Percentiles rank a stretch among this genome's conserved stretches.
Conservation (phyloP, 2,888 invertebrate genomes). For the Scotopteryx bipunctaria region DNA sequence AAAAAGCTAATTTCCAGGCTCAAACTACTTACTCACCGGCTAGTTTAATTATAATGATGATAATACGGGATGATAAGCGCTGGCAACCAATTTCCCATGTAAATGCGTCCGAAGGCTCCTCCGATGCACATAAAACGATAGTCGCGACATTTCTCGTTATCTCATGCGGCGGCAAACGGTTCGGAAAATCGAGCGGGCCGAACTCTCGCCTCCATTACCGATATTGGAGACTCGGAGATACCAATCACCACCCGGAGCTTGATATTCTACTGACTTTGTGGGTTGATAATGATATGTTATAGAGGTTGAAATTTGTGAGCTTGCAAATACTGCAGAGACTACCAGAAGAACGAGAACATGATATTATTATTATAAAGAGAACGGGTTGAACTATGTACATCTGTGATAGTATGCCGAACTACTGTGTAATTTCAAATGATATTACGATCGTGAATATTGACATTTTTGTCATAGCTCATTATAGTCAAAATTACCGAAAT, state of each 20-base stretch:
- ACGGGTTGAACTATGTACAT: too few relatives aligned
- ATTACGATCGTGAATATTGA: too few relatives aligned
- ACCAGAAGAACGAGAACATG: too few relatives aligned
- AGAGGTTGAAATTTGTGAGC: not conserved
- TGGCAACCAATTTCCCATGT: not conserved
- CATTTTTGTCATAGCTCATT: too few relatives aligned
- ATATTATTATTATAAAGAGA: too few relatives aligned
- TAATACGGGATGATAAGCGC: too few relatives aligned
- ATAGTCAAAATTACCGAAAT: too few relatives aligned
- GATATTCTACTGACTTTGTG: conserved; percentile 18
- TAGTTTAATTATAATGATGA: too few relatives aligned
- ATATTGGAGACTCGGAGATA: conserved; percentile 65
- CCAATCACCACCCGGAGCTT: conserved; percentile 30
- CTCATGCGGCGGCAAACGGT: conserved; percentile 70
- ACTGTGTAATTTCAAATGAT: too few relatives aligned
- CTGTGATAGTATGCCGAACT: too few relatives aligned
- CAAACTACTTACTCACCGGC: too few relatives aligned
- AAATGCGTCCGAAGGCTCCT: conserved; percentile 15
- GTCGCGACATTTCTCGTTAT: conserved; percentile 71
- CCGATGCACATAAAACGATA: conserved; percentile 63
- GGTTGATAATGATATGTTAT: not conserved
- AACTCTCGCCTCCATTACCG: conserved; percentile 75
- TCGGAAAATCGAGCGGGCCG: conserved; percentile 77
- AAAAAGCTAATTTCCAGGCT: too few relatives aligned
- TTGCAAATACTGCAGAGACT: not conserved